phyloP scores from a whole-genome alignment of 2,797 vertebrate genomes.

The Paramormyrops hopkinsi region DNA sequence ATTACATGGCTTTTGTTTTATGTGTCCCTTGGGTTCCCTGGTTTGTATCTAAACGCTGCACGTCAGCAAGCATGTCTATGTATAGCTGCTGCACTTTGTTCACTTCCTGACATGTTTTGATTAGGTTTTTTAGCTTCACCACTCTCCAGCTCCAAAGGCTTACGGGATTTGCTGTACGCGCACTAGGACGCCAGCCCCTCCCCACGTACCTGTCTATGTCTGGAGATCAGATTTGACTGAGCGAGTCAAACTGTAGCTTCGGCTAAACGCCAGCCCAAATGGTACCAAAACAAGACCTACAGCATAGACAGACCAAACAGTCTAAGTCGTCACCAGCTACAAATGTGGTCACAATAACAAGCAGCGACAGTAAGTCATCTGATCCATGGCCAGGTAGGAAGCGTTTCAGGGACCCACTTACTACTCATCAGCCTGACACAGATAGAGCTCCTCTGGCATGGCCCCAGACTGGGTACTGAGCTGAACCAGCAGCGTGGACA shows the following conservation, averaged over 20 bases:
- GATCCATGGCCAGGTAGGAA: background rate
- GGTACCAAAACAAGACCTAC: background rate
- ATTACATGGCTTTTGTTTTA: slow-evolving; percentile 3
- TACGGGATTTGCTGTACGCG: background rate
- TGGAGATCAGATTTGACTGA: background rate
- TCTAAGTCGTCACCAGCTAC: background rate
- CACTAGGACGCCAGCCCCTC: background rate
- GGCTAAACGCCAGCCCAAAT: background rate
- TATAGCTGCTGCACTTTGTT: background rate
- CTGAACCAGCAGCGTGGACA: background rate
- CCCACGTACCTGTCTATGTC: background rate
- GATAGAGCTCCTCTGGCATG: background rate
- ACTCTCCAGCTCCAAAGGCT: background rate
- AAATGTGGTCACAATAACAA: background rate
- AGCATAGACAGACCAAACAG: background rate
- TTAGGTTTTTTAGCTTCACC: background rate
- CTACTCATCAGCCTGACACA: background rate
- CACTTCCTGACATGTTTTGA: background rate
- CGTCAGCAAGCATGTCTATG: background rate
- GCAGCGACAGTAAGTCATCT: background rate
- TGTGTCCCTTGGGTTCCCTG: background rate
- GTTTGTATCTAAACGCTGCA: background rate
- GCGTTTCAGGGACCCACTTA: background rate
- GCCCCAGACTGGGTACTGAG: background rate
- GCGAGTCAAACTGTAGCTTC: too few relatives aligned